Evolutionary conservation across 2,113 vertebrate genomes (phyloP).

Genomic region (Antigone vipio): DNA sequence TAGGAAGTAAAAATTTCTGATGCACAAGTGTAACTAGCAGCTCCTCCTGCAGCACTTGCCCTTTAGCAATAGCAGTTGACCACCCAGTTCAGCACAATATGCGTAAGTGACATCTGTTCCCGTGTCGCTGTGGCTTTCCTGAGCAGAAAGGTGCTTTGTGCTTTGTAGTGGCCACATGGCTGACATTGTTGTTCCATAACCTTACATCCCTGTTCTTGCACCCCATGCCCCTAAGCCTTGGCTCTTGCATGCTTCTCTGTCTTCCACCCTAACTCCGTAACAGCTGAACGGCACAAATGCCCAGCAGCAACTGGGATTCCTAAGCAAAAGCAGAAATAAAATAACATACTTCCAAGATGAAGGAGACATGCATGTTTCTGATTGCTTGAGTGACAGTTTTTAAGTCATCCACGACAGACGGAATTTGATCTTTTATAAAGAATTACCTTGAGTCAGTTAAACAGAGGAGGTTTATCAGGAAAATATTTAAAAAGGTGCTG

Average conservation of each 20-base stretch:
- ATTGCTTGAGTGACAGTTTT: conserved; percentile 45
- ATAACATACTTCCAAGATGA: conserved; percentile 14
- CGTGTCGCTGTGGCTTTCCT: background rate
- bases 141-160: background rate
- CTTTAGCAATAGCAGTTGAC: background rate
- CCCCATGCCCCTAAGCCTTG: conserved; percentile 27
- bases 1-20: conserved; percentile 5
- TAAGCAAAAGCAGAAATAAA: conserved; percentile 54
- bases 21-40: background rate
- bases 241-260: conserved; percentile 31
- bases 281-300: conserved; percentile 71
- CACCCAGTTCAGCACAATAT: background rate
- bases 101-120: conserved; percentile 27
- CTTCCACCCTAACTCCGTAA: conserved; percentile 19
- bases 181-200: conserved; percentile 46
- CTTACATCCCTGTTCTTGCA: conserved; percentile 4
- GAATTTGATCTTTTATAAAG: conserved; percentile 26
- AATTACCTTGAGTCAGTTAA: conserved; percentile 16
- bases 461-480: conserved; percentile 15
- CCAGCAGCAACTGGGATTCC: conserved; percentile 61
- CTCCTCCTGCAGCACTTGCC: background rate
- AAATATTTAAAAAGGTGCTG: background rate
- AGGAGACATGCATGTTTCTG: conserved; percentile 40
- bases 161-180: conserved; percentile 42
- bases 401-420: background rate